Conservation (phyloP, 1,140 invertebrate species). For the Heterodera carotae region DNA sequence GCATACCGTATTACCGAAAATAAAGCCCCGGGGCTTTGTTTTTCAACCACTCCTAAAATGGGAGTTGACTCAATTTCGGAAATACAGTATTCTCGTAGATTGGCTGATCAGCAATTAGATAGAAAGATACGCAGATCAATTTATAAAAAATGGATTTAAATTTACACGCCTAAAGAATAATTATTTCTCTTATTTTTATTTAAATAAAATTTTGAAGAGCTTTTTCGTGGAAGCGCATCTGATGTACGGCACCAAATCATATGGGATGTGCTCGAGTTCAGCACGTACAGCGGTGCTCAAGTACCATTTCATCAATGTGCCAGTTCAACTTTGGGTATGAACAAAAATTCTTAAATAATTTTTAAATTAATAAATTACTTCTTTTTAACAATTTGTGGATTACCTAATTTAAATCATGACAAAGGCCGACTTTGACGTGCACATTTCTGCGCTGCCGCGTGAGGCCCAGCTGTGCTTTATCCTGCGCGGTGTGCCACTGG, state of each 20-base stretch:
- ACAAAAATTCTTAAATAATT: too few relatives aligned
- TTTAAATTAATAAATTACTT: not conserved
- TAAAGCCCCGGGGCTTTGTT: too few relatives aligned
- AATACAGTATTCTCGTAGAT: too few relatives aligned
- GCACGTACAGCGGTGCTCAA: slow-evolving; percentile 18
- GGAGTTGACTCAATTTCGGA: too few relatives aligned
- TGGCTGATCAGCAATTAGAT: too few relatives aligned
- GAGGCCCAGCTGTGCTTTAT: slow-evolving; percentile 44
- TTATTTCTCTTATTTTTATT: too few relatives aligned
- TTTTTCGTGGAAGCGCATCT: slow-evolving; percentile 41
- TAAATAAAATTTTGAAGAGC: not conserved
- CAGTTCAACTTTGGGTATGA: slow-evolving; percentile 43
- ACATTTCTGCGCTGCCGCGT: slow-evolving; percentile 37
- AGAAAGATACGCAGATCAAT: too few relatives aligned
- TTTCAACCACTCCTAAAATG: too few relatives aligned
- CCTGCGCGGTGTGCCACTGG: slow-evolving; percentile 30
- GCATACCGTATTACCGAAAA: not conserved
- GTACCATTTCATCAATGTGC: slow-evolving; percentile 35
- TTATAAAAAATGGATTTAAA: too few relatives aligned
- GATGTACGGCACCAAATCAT: slow-evolving; percentile 49
- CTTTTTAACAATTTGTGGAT: not conserved
- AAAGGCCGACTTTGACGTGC: slow-evolving; percentile 39
- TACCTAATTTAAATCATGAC: slow-evolving; percentile 9
- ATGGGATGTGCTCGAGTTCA: slow-evolving; percentile 9
- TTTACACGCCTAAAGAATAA: too few relatives aligned